phyloP scores from a whole-genome alignment of 2,113 vertebrate species.

The Ctenodactylus gundi region DNA sequence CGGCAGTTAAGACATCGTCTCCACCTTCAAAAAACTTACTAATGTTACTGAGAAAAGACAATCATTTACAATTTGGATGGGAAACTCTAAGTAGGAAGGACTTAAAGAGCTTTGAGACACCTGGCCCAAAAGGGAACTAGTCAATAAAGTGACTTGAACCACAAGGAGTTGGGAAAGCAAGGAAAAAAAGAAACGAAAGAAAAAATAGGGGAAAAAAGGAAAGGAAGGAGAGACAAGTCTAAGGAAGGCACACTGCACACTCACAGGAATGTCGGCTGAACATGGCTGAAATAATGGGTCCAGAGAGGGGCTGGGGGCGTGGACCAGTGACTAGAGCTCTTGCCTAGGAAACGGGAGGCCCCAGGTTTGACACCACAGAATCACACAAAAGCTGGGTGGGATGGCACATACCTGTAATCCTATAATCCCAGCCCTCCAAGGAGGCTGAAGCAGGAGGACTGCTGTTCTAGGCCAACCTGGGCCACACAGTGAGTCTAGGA shows the following conservation, averaged over 20 bases:
- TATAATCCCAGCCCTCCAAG: too few species aligned
- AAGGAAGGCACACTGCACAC: not conserved
- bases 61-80: not conserved
- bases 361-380: too few species aligned
- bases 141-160: not conserved
- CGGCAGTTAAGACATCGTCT: not conserved
- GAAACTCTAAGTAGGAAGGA: not conserved
- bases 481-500: too few species aligned
- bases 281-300: too few species aligned
- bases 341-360: too few species aligned
- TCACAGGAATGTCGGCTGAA: not conserved
- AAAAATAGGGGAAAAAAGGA: not conserved
- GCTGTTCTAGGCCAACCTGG: too few species aligned
- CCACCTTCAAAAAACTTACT: not conserved
- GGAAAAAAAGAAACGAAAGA: not conserved
- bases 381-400: too few species aligned
- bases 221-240: not conserved
- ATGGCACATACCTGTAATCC: too few species aligned
- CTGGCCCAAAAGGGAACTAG: not conserved
- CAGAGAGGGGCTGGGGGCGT: too few species aligned
- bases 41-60: not conserved
- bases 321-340: too few species aligned
- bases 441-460: too few species aligned
- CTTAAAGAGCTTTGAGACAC: not conserved
- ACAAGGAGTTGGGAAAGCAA: not conserved